Evolutionary conservation across 2,113 vertebrate species (phyloP).

Genomic region (Oxyruncus cristatus): DNA sequence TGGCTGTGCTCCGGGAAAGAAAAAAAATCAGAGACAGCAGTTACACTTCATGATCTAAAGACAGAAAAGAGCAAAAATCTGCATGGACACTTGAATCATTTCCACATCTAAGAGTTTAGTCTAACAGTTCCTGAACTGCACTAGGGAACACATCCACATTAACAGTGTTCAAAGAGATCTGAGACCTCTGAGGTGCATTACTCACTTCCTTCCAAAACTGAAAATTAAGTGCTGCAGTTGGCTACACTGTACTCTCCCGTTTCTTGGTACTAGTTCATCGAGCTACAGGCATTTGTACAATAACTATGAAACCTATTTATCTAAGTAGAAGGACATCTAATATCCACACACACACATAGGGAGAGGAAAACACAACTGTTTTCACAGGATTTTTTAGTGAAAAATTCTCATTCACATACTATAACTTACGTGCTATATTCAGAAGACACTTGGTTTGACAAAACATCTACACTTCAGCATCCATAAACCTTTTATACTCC

Average conservation of each 20-base stretch:
- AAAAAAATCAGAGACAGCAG: not conserved
- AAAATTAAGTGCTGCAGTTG: not conserved
- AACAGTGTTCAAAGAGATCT: not conserved
- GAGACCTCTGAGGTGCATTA: not conserved
- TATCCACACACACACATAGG: not conserved
- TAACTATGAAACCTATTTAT: not conserved
- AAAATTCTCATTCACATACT: not conserved
- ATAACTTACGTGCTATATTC: not conserved
- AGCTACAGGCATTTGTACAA: not conserved
- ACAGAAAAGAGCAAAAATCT: conserved; percentile 21
- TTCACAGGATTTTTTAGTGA: not conserved
- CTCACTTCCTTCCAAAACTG: not conserved
- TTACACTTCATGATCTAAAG: not conserved
- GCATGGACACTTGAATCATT: conserved; percentile 35
- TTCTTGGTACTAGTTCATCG: not conserved
- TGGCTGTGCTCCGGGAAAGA: not conserved
- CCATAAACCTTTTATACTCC: not conserved
- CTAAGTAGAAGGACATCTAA: not conserved
- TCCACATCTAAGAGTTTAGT: conserved; percentile 23
- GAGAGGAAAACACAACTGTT: not conserved
- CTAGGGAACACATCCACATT: not conserved
- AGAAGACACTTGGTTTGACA: not conserved
- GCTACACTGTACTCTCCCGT: not conserved
- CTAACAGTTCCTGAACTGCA: not conserved
- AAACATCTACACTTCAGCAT: not conserved